phyloP scores from a whole-genome alignment of 1,140 invertebrate genomes.

The Heliothis subflexa region DNA sequence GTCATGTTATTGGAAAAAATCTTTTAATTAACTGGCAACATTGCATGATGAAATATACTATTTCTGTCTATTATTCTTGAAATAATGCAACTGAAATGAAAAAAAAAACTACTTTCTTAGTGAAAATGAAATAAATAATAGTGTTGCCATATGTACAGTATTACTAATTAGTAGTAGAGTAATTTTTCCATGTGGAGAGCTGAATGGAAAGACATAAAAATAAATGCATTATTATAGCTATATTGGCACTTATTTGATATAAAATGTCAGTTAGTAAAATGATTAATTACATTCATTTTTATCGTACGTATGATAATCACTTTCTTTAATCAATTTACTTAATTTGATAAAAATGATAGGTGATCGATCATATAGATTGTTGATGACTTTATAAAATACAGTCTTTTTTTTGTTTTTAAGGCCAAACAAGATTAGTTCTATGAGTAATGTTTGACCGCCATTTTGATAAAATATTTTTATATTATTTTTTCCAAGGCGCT shows the following conservation, averaged over 20 bases:
- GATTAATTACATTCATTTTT: slow-evolving; percentile 3
- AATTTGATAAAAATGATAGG: not conserved
- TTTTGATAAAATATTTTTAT: not conserved
- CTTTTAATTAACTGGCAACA: not conserved
- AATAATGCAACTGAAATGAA: too few species aligned
- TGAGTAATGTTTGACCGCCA: not conserved
- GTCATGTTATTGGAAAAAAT: slow-evolving; percentile 14
- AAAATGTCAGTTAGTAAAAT: slow-evolving; percentile 13
- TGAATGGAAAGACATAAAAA: slow-evolving; percentile 9
- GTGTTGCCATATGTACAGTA: slow-evolving; percentile 4
- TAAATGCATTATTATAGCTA: slow-evolving; percentile 44
- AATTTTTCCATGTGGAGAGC: not conserved
- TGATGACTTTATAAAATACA: slow-evolving; percentile 4
- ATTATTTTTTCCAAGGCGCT: not conserved
- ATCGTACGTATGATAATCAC: not conserved
- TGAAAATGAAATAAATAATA: not conserved
- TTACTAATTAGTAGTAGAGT: slow-evolving; percentile 9
- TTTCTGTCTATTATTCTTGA: too few species aligned
- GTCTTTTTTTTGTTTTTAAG: slow-evolving; percentile 7
- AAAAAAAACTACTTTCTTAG: too few species aligned
- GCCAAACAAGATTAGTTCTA: slow-evolving; percentile 4
- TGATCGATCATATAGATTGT: not conserved
- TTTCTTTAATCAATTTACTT: slow-evolving; percentile 1
- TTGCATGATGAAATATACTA: not conserved
- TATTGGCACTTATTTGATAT: slow-evolving; percentile 46